A percentile compares a stretch with the other conserved stretches of the same genome.
These are phyloP conservation scores for Stylophora pistillata DNA, from an alignment of 64 coral and sea anemone genomes.

Conservation along the genomic window DNA sequence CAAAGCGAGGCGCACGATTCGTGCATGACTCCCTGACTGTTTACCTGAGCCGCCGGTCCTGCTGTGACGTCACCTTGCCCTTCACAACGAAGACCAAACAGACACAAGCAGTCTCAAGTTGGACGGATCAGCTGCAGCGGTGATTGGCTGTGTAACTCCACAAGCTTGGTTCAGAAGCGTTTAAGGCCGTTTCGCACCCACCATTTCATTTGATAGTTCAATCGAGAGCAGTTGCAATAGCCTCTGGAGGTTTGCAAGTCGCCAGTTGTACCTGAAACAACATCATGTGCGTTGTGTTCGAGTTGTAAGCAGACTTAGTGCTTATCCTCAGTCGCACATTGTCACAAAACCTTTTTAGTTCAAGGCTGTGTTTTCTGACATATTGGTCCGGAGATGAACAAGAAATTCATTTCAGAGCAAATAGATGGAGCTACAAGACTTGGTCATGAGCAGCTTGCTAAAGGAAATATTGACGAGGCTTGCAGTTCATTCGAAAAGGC, in stretches of 20 bases:
- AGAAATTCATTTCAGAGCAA: conserved; percentile 35
- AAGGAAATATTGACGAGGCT: conserved; percentile 75
- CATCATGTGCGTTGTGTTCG: not conserved
- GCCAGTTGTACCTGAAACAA: not conserved
- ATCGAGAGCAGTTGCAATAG: not conserved
- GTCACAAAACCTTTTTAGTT: not conserved
- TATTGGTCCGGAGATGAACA: not conserved
- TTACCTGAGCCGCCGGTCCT: not conserved
- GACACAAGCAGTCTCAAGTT: not conserved
- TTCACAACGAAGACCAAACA: not conserved
- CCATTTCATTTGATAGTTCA: not conserved
- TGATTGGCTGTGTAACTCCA: no score
- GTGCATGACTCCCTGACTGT: conserved; percentile 47
- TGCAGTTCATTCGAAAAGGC: conserved; percentile 83
- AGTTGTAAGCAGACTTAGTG: no score
- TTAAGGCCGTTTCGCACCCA: not conserved
- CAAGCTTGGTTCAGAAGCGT: not conserved
- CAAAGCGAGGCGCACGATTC: conserved; percentile 55
- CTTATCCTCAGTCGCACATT: not conserved
- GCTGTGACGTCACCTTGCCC: conserved; percentile 55
- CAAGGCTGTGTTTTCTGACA: not conserved
- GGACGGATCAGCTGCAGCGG: not conserved
- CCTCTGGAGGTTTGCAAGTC: not conserved
- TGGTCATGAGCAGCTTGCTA: conserved; percentile 76
- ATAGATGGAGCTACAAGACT: conserved; percentile 76